Conservation (phyloP, 2,888 invertebrate species). For the Hartigia nigra region DNA sequence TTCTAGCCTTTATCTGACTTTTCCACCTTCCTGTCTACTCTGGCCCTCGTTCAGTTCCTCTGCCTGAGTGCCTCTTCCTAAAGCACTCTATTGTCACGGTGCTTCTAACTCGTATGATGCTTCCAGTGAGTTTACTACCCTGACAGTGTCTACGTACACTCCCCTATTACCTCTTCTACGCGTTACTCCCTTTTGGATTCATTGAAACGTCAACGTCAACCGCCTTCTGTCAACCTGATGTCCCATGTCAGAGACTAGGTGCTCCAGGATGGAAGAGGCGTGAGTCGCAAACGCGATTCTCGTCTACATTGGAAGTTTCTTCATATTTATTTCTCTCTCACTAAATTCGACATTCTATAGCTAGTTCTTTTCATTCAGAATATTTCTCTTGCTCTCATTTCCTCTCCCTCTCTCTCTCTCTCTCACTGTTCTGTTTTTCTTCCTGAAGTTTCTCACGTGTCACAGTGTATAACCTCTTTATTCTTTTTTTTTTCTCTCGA, state of each 20-base stretch:
- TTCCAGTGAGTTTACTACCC: not conserved
- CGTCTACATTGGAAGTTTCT: not conserved
- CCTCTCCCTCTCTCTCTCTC: too few species aligned
- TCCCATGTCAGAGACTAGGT: not conserved
- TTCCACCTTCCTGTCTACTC: not conserved
- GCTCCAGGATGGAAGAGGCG: not conserved
- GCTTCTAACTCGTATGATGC: not conserved
- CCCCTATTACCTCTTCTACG: not conserved
- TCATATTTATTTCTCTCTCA: not conserved
- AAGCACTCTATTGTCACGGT: not conserved
- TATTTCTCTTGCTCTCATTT: not conserved
- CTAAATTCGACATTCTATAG: not conserved
- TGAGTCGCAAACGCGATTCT: not conserved
- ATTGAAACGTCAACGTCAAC: slow-evolving; percentile 3
- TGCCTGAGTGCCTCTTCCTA: not conserved
- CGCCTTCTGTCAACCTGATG: slow-evolving; percentile 2
- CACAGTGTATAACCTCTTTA: not conserved
- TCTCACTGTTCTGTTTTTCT: not conserved
- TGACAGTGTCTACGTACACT: not conserved
- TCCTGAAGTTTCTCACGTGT: not conserved
- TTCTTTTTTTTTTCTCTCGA: not conserved
- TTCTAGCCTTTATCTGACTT: not conserved
- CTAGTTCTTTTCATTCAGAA: not conserved
- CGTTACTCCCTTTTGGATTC: not conserved
- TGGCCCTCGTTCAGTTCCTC: not conserved